phyloP scores from a whole-genome alignment of 1,140 invertebrate species.

The Caenorhabditis remanei region DNA sequence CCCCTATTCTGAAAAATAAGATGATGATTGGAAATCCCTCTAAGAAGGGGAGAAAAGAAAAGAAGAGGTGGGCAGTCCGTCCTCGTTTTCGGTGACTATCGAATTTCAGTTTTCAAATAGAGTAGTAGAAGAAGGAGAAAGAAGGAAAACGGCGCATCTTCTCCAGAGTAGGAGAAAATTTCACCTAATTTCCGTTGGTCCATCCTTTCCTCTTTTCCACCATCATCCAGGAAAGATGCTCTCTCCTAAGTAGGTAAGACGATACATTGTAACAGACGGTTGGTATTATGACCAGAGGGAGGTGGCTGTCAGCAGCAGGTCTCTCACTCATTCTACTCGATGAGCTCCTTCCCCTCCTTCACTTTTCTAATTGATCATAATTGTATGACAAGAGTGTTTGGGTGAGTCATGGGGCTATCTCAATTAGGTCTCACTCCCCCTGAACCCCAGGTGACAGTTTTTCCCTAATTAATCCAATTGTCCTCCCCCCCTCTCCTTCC shows the following conservation, averaged over 20 bases:
- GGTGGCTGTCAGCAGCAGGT: conserved; percentile 50
- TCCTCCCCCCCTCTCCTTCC: neutral
- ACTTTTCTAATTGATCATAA: conserved; percentile 26
- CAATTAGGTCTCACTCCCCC: neutral
- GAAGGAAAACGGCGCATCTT: neutral
- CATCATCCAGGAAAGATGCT: too few relatives aligned
- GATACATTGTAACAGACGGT: conserved; percentile 56
- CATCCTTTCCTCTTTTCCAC: neutral
- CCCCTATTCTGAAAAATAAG: conserved; percentile 35
- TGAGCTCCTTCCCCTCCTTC: neutral
- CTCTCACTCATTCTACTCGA: neutral
- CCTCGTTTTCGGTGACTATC: neutral
- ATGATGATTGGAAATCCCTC: conserved; percentile 52
- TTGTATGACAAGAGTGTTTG: neutral
- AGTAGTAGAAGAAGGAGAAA: neutral
- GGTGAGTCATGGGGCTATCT: neutral
- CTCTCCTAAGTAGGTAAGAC: conserved; percentile 41
- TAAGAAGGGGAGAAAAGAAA: neutral
- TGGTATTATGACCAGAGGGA: conserved; percentile 17
- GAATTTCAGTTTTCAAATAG: conserved; percentile 31
- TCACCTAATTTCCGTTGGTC: conserved; percentile 49
- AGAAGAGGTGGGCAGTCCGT: conserved; percentile 22
- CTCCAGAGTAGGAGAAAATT: neutral
- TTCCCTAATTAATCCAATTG: conserved; percentile 50
- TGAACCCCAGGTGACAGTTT: conserved; percentile 39